These are phyloP conservation scores for Drosophila santomea DNA, from an alignment of 1,140 invertebrate genomes.

Conservation along the genomic window DNA sequence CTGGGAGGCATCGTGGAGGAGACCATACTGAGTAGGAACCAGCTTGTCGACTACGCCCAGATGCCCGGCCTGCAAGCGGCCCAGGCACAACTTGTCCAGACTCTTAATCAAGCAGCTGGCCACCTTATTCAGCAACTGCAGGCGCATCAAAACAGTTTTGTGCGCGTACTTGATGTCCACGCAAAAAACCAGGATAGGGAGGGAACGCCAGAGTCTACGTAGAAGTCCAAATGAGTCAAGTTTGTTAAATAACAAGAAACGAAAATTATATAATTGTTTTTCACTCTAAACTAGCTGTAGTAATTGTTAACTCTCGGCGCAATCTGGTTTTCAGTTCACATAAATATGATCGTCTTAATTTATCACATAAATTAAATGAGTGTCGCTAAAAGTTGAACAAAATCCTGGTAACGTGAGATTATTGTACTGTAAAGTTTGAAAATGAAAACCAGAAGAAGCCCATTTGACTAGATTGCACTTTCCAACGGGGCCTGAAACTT, in stretches of 20 bases:
- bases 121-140: conserved; percentile 88
- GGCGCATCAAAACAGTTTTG: conserved; percentile 88
- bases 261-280: conserved; percentile 60
- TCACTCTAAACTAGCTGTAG: conserved; percentile 63
- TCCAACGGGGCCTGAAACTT: conserved; percentile 69
- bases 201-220: conserved; percentile 35
- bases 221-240: conserved; percentile 22
- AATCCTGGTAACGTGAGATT: too few relatives aligned
- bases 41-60: conserved; percentile 88
- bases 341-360: neutral
- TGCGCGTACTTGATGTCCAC: conserved; percentile 87
- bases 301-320: conserved; percentile 34
- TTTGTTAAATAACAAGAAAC: conserved; percentile 50
- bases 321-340: neutral
- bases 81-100: conserved; percentile 87
- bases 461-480: conserved; percentile 81
- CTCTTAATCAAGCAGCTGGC: conserved; percentile 87
- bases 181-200: conserved; percentile 65
- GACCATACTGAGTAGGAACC: conserved; percentile 88
- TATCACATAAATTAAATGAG: too few relatives aligned
- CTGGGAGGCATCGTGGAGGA: conserved; percentile 89
- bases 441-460: conserved; percentile 1
- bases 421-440: neutral
- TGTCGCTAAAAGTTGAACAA: too few relatives aligned
- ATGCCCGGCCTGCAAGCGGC: conserved; percentile 87